Base-by-base conservation (phyloP, 37 sponge, comb jelly and placozoan species). In the Tethya wilhelma region DNA sequence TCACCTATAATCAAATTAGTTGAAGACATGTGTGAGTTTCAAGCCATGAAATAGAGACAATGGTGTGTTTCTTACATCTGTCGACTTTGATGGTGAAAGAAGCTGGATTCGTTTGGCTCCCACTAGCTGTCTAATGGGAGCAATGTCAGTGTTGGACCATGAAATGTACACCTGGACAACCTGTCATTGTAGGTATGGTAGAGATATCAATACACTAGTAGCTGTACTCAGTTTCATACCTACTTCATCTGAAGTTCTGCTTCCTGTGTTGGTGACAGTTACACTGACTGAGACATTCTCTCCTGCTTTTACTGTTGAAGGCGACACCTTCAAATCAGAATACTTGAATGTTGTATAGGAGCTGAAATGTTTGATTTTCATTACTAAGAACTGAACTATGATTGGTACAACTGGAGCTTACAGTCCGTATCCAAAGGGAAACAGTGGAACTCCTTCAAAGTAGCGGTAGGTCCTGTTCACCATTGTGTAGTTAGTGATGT, bases 341-440 rank as follows among this genome's bases (percentile, higher is more conserved):
- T 88, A 88, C 8, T 45, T 34, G 75, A 86, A 86, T 44, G 42
- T 4, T 19, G 80, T 74, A 49, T 73, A 86, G 26, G 87, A 86
- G 23, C 86, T 85, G 67, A 49, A 19, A 14, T 56, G 58, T n/a
- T n/a, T 0, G 42, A 17, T 59, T 3, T 17, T 29, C 39, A 37
- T 14, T 34, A 23, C 9, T n/a, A 25, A 23, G 20, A 60, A 60
- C 7, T 60, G 73, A 55, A 44, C 11, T 12, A 71, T 31, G 30
- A 12, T 49, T 44, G 4, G 11, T 28, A 44, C 6, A 28, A 11
- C 55, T 36, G 29, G 11, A 33, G 77, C 86, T 59, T 37, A 85
- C 81, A 86, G 87, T 6, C 87, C 87, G 73, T 86, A 86, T 45
- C 88, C 82, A 76, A 87, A 80, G 17, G 82, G 82, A 53, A 71